Evolutionary conservation across 2,888 invertebrate genomes (phyloP), one percentile per base, ranked within the genome.

Genomic region (Eupithecia abbreviata): DNA sequence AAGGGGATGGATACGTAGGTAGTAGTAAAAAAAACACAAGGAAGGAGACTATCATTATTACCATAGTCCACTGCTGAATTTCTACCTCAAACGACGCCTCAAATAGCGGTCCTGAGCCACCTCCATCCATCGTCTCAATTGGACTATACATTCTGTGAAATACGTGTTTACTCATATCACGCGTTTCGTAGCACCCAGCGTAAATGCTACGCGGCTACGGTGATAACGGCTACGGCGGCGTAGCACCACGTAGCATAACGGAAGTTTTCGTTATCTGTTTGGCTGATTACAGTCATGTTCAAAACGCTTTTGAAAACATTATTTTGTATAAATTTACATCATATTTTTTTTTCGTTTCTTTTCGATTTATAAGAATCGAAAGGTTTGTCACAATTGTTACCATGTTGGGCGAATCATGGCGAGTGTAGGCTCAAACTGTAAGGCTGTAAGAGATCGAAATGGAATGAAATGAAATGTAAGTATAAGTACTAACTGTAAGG

Each of bases 211-310:
- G 62, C 30, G 30, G 62, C 18, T 18, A 62, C 62, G 30, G 30
- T 30, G 30, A 62, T 12, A 62, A 62, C 62, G 62, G 62, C 62
- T 62, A 62, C 62, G 62, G 10, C 62, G 62, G 10, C 62, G 62
- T 62, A 30, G 62, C 62, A 30, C 62, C 62, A 62, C 62, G 62
- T 62, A 62, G 62, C 62, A 62, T 30, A 62, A 62, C 62, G 62
- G 55, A 18, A 62, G 4, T 62, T 62, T 62, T 30, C 62, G 62
- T 62, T 62, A 30, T 62, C 62, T 62, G 18, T 62, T 62, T 62
- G 62, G 30, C 10, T 30, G 4, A 12, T 30, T 10, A 30, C 62
- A 3, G 62, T 62, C 62, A 62, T 62, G 62, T 30, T 30, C 30
- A 30, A 62, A 12, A 30, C 1, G 62, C 62, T 12, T 30, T 62